These are phyloP conservation scores for Nibea coibor DNA, from an alignment of 2,113 vertebrate genomes.

Conservation along the genomic window DNA sequence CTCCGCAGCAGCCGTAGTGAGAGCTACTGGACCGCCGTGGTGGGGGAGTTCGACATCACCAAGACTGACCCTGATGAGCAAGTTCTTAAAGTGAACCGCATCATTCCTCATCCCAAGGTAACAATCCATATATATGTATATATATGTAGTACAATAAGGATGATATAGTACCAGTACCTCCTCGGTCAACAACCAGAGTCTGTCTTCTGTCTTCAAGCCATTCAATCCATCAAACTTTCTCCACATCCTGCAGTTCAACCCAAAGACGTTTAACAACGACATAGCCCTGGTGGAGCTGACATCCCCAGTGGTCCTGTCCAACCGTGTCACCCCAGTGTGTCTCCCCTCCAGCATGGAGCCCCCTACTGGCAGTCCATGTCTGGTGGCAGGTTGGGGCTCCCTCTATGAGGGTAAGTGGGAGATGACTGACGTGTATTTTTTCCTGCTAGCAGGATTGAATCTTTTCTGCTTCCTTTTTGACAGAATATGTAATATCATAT, in stretches of 20 bases:
- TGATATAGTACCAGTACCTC: background rate
- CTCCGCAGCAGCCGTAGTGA: constrained; percentile 87
- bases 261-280: constrained; percentile 94
- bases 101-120: constrained; percentile 95
- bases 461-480: background rate
- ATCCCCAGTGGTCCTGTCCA: constrained; percentile 77
- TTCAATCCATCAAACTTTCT: constrained; percentile 9
- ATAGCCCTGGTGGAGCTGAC: constrained; percentile 93
- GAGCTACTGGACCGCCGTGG: constrained; percentile 90
- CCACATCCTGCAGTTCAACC: constrained; percentile 88
- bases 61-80: constrained; percentile 84
- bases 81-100: constrained; percentile 89
- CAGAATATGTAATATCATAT: background rate
- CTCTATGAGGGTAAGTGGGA: constrained; percentile 89
- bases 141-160: background rate
- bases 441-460: background rate
- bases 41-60: constrained; percentile 88
- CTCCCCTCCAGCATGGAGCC: constrained; percentile 88
- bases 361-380: constrained; percentile 86
- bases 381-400: constrained; percentile 95
- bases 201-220: too few relatives aligned
- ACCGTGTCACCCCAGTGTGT: constrained; percentile 87
- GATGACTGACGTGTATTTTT: background rate
- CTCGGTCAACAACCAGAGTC: background rate
- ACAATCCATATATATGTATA: background rate